phyloP scores from a whole-genome alignment of 2,113 vertebrate genomes.

The Sterrhoptilus dennistouni region DNA sequence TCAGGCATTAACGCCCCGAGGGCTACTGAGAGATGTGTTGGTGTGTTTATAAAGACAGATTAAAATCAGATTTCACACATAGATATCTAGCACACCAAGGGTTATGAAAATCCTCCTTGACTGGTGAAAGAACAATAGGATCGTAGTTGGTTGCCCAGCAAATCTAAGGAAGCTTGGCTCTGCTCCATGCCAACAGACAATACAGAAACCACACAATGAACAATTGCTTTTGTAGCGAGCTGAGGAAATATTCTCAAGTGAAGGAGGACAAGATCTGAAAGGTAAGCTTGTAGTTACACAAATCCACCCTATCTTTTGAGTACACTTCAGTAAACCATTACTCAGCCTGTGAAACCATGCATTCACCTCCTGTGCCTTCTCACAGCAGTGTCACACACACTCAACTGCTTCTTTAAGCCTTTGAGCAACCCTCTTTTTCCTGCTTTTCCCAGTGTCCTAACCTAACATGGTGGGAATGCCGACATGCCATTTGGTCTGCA shows the following conservation, averaged over 20 bases:
- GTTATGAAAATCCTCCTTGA: conserved; percentile 5
- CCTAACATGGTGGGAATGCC: not conserved
- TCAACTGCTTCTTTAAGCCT: not conserved
- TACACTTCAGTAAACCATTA: conserved; percentile 20
- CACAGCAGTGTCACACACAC: not conserved
- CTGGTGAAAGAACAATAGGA: not conserved
- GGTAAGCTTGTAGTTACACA: conserved; percentile 60
- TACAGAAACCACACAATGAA: conserved; percentile 44
- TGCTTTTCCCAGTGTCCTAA: not conserved
- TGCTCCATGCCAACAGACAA: not conserved
- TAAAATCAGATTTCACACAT: conserved; percentile 15
- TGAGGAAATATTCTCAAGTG: conserved; percentile 11
- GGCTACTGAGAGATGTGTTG: not conserved
- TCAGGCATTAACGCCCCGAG: conserved; percentile 37
- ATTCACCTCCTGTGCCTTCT: not conserved
- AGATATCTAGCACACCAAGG: not conserved
- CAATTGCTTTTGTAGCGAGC: not conserved
- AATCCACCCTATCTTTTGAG: conserved; percentile 36
- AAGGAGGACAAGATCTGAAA: conserved; percentile 15
- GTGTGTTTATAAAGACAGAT: conserved; percentile 30
- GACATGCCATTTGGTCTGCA: not conserved
- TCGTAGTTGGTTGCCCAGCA: not conserved
- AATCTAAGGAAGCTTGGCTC: conserved; percentile 20
- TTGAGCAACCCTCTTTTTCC: not conserved
- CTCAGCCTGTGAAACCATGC: not conserved